phyloP scores from a whole-genome alignment of 2,888 invertebrate genomes.

The Scaptomyza tumidula region DNA sequence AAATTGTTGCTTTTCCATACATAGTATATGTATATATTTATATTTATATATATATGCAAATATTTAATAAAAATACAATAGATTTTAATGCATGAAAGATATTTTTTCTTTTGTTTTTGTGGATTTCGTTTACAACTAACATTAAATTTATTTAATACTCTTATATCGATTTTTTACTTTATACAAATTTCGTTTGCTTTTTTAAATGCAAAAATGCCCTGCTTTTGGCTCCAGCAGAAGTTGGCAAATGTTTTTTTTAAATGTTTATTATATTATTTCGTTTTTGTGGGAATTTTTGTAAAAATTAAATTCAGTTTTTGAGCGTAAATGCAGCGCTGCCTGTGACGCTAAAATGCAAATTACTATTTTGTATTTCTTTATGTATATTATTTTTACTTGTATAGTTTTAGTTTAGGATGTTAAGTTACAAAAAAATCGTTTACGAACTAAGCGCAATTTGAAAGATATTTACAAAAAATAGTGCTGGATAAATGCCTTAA shows the following conservation, averaged over 20 bases:
- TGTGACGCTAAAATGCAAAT: slow-evolving; percentile 77
- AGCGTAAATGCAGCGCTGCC: slow-evolving; percentile 80
- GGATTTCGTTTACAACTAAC: slow-evolving; percentile 56
- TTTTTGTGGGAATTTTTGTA: slow-evolving; percentile 44
- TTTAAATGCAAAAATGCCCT: slow-evolving; percentile 72
- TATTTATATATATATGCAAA: slow-evolving; percentile 48
- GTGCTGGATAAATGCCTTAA: slow-evolving; percentile 74
- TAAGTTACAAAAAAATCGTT: slow-evolving; percentile 57
- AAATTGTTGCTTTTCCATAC: slow-evolving; percentile 68
- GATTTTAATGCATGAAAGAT: slow-evolving; percentile 69
- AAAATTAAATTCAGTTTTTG: slow-evolving; percentile 78
- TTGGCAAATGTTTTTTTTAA: slow-evolving; percentile 69
- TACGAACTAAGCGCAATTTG: slow-evolving; percentile 66
- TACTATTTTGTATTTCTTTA: slow-evolving; percentile 47
- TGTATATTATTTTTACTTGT: slow-evolving; percentile 36
- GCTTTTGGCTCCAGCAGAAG: slow-evolving; percentile 60
- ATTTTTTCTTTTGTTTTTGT: slow-evolving; percentile 39
- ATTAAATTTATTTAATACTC: slow-evolving; percentile 75
- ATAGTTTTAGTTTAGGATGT: slow-evolving; percentile 52
- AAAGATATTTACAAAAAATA: slow-evolving; percentile 73
- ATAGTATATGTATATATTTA: slow-evolving; percentile 13
- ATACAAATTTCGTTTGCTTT: slow-evolving; percentile 68
- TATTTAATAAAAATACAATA: slow-evolving; percentile 77
- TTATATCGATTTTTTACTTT: slow-evolving; percentile 66
- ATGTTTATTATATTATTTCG: slow-evolving; percentile 31